Percentiles rank a stretch among this genome's conserved stretches.
Conservation (phyloP, 1,140 invertebrate species). For the Lamellibrachia luymesi region DNA sequence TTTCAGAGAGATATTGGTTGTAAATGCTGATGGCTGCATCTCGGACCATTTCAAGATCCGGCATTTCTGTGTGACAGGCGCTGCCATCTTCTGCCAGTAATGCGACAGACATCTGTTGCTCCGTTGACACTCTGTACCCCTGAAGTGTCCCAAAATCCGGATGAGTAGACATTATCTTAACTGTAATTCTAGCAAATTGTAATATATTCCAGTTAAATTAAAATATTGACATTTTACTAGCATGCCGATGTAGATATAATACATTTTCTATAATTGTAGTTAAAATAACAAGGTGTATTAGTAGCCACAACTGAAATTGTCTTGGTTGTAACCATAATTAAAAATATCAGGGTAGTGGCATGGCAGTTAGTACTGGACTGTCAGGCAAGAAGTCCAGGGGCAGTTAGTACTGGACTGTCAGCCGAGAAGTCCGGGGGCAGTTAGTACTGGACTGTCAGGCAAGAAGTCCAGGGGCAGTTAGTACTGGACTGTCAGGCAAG, state of each 20-base stretch:
- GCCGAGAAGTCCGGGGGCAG: too few relatives aligned
- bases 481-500: too few relatives aligned
- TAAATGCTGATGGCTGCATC: constrained; percentile 78
- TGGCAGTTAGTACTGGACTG: too few relatives aligned
- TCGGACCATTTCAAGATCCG: constrained; percentile 66
- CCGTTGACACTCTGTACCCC: constrained; percentile 76
- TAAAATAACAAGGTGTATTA: not conserved
- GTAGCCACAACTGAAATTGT: not conserved
- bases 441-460: too few relatives aligned
- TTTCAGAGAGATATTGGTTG: constrained; percentile 79
- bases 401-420: too few relatives aligned
- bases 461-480: too few relatives aligned
- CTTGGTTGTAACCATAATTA: not conserved
- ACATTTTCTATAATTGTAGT: not conserved
- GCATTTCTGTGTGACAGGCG: constrained; percentile 30
- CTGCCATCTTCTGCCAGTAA: constrained; percentile 39
- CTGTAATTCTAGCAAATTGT: too few relatives aligned
- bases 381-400: too few relatives aligned
- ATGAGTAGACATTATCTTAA: too few relatives aligned
- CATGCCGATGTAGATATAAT: too few relatives aligned
- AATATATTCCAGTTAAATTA: not conserved
- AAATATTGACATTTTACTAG: not conserved
- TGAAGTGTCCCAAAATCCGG: constrained; percentile 31
- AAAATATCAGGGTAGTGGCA: too few relatives aligned
- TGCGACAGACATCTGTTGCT: constrained; percentile 70